Percentiles rank a stretch among this genome's conserved stretches.
These are phyloP conservation scores for Archilochus colubris DNA, from an alignment of 2,113 vertebrate species.

Conservation along the genomic window DNA sequence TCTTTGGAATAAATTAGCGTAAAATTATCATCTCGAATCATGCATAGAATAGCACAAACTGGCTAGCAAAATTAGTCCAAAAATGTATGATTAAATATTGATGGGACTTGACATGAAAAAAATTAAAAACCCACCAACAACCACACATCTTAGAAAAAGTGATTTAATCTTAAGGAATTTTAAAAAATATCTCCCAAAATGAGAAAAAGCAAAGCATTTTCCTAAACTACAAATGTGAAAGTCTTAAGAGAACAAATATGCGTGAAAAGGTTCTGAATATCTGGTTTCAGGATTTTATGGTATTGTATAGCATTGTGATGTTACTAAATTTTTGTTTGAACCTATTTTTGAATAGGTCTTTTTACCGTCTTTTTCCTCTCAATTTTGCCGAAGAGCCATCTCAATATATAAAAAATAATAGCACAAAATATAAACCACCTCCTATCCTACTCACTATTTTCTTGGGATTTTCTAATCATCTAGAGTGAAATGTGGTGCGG, in stretches of 20 bases:
- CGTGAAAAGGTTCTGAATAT: neutral
- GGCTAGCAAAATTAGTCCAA: neutral
- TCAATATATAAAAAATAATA: neutral
- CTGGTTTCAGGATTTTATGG: neutral
- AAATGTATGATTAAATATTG: neutral
- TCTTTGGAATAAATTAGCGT: neutral
- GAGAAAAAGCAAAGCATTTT: neutral
- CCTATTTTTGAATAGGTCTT: neutral
- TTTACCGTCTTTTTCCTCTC: too few relatives aligned
- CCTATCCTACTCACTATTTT: neutral
- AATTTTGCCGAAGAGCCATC: neutral
- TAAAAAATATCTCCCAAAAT: neutral
- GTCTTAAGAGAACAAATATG: neutral
- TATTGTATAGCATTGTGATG: neutral
- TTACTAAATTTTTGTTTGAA: neutral
- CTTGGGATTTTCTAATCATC: neutral
- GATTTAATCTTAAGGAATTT: neutral
- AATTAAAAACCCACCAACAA: neutral
- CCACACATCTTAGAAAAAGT: neutral
- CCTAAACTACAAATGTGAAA: neutral
- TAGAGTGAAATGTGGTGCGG: neutral
- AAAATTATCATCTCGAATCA: neutral
- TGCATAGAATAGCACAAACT: neutral
- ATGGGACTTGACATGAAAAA: neutral
- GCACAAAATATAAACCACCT: neutral